Percentiles rank a stretch among this genome's conserved stretches.
These are phyloP conservation scores for Hemicordylus capensis DNA, from an alignment of 2,113 vertebrate genomes.

Conservation along the genomic window DNA sequence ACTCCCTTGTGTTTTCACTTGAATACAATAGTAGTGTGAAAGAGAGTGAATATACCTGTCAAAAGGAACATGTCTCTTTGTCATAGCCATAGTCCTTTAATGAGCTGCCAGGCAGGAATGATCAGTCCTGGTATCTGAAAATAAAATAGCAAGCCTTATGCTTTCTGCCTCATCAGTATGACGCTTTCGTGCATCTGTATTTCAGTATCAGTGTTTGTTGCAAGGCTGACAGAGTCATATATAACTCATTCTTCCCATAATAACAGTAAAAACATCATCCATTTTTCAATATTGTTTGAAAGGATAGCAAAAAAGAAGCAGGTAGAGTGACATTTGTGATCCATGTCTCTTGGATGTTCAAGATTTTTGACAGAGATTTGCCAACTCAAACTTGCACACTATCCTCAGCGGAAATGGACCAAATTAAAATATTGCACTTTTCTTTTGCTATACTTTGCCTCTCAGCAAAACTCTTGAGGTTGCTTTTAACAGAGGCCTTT, in stretches of 20 bases:
- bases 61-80: neutral
- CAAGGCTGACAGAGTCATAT: neutral
- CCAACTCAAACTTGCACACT: neutral
- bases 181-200: neutral
- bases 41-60: too few species aligned
- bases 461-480: neutral
- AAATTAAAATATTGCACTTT: constrained; percentile 30
- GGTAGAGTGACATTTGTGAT: neutral
- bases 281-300: neutral
- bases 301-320: neutral
- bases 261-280: neutral
- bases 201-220: neutral
- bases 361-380: constrained; percentile 2
- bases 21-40: neutral
- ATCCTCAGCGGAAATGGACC: neutral
- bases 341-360: neutral
- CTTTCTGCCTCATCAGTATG: neutral
- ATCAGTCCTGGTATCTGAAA: neutral
- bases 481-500: constrained; percentile 9
- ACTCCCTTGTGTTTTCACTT: neutral
- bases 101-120: neutral
- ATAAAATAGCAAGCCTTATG: neutral
- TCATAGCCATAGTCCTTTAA: neutral
- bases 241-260: neutral
- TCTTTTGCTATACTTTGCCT: neutral